A percentile compares a stretch with the other conserved stretches of the same genome.
Evolutionary conservation across 2,888 invertebrate genomes (phyloP).

Genomic region (Hipparchia semele): DNA sequence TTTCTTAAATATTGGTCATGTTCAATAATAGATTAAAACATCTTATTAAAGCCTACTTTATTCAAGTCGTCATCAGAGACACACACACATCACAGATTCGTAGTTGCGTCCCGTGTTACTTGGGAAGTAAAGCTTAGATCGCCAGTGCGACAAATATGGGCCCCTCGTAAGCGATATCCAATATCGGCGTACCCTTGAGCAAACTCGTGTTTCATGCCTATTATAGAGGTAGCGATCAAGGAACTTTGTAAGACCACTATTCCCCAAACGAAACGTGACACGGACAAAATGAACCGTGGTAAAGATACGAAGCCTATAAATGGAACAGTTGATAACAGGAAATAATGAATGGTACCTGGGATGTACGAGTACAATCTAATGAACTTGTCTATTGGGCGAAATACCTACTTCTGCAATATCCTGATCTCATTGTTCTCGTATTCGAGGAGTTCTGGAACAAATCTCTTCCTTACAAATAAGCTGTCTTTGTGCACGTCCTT

Average conservation of each 20-base stretch:
- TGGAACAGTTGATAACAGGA: background rate
- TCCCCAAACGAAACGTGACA: constrained; percentile 31
- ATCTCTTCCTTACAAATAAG: too few species aligned
- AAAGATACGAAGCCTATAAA: background rate
- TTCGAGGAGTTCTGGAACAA: too few species aligned
- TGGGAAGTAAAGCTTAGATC: constrained; percentile 58
- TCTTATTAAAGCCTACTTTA: background rate
- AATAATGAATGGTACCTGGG: background rate
- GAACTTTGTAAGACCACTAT: constrained; percentile 32
- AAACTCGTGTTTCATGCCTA: constrained; percentile 56
- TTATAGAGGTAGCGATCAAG: constrained; percentile 47
- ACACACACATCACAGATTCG: constrained; percentile 11
- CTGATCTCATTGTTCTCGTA: too few species aligned
- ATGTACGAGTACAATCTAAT: background rate
- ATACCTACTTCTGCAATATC: background rate
- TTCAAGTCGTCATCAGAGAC: background rate
- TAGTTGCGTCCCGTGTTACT: constrained; percentile 3
- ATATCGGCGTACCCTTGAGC: constrained; percentile 59
- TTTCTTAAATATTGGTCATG: too few species aligned
- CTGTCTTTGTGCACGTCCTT: too few species aligned
- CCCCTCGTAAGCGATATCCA: constrained; percentile 67
- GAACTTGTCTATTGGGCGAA: background rate
- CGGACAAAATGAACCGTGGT: constrained; percentile 19
- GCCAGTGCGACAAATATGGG: constrained; percentile 57
- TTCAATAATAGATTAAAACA: background rate